phyloP scores from a whole-genome alignment of 2,113 vertebrate species.

The Monarcha castaneiventris region DNA sequence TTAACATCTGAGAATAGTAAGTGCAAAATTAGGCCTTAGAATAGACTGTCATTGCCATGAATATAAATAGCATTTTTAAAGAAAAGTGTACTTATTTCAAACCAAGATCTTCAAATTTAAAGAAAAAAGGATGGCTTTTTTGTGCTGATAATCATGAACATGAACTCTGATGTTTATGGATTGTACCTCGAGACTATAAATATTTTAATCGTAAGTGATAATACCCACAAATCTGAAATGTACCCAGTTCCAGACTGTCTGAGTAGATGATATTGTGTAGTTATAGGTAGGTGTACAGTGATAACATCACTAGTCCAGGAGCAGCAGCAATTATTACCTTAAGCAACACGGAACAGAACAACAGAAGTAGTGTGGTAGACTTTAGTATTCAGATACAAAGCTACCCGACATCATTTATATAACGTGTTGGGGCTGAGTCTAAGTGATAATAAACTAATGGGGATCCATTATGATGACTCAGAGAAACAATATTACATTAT shows the following conservation, averaged over 20 bases:
- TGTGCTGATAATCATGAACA: not conserved
- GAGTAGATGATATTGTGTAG: not conserved
- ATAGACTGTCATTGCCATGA: not conserved
- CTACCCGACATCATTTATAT: not conserved
- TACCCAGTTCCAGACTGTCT: not conserved
- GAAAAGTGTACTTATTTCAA: not conserved
- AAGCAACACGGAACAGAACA: not conserved
- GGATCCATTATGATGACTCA: constrained; percentile 3
- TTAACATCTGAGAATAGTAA: not conserved
- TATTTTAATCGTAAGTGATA: not conserved
- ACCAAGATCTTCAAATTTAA: not conserved
- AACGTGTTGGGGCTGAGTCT: not conserved
- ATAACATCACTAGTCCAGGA: not conserved
- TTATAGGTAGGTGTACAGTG: not conserved
- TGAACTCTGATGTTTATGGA: not conserved
- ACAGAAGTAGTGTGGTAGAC: not conserved
- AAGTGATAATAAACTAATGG: constrained; percentile 12
- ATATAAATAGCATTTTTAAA: not conserved
- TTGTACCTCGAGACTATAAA: not conserved
- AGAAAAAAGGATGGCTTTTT: not conserved
- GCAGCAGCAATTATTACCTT: not conserved
- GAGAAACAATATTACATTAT: not conserved
- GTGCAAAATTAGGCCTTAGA: not conserved
- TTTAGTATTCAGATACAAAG: not conserved
- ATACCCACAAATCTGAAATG: not conserved